A percentile compares a stretch with the other conserved stretches of the same genome.
Evolutionary conservation across 2,113 vertebrate genomes (phyloP).

Genomic region (Lepus timidus): DNA sequence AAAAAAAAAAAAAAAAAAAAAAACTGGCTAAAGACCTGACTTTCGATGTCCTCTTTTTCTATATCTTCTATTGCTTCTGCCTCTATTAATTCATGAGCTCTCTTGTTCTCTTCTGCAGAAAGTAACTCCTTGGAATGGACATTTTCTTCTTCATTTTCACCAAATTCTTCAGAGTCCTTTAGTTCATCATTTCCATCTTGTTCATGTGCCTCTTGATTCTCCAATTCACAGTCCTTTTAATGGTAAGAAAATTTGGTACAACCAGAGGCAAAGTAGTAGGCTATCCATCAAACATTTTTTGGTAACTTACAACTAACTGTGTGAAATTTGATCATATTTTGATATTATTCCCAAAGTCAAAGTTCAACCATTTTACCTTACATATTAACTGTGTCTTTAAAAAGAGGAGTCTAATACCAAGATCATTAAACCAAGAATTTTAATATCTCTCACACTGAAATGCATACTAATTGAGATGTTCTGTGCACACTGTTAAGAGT

Average conservation of each 20-base stretch:
- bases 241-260: constrained; percentile 84
- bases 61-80: constrained; percentile 85
- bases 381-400: constrained; percentile 43
- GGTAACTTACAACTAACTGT: constrained; percentile 59
- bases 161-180: constrained; percentile 89
- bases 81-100: constrained; percentile 80
- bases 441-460: constrained; percentile 49
- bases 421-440: not conserved
- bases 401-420: constrained; percentile 8
- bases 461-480: not conserved
- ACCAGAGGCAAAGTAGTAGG: constrained; percentile 64
- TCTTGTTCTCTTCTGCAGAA: constrained; percentile 85
- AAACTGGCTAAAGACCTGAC: constrained; percentile 86
- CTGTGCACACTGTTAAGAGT: not conserved
- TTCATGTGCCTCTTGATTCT: constrained; percentile 90
- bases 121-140: constrained; percentile 85
- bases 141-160: constrained; percentile 88
- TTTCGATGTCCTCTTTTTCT: constrained; percentile 88
- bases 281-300: constrained; percentile 62
- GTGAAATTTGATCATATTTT: constrained; percentile 47
- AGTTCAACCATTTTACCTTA: constrained; percentile 56
- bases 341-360: constrained; percentile 57
- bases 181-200: constrained; percentile 90
- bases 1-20: not conserved
- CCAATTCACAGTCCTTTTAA: constrained; percentile 90